These are phyloP conservation scores for Apis cerana DNA, from an alignment of 1,140 invertebrate species.

Conservation along the genomic window DNA sequence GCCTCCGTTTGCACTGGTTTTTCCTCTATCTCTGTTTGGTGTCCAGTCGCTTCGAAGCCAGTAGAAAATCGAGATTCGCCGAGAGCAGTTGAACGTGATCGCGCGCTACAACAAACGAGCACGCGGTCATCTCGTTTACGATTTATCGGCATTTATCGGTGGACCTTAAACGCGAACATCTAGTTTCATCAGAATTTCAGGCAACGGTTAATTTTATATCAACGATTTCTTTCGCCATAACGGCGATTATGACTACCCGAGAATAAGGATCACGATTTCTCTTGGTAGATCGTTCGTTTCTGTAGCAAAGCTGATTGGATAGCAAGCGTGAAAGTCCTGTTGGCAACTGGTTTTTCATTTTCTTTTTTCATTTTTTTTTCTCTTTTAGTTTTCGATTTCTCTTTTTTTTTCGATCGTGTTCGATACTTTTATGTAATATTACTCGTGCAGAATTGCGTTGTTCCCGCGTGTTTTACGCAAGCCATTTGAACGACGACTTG, in stretches of 20 bases:
- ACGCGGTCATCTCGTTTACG: not conserved
- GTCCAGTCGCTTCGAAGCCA: slow-evolving; percentile 4
- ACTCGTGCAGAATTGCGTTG: not conserved
- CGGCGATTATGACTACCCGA: not conserved
- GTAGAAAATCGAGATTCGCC: slow-evolving; percentile 32
- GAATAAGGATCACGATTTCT: not conserved
- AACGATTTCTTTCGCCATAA: not conserved
- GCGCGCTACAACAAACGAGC: not conserved
- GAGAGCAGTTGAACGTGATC: not conserved
- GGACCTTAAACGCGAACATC: not conserved
- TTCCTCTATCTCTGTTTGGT: not conserved
- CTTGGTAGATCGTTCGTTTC: not conserved
- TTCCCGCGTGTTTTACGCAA: not conserved
- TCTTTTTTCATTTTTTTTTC: too few species aligned
- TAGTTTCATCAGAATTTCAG: too few species aligned
- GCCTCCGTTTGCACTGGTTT: slow-evolving; percentile 7
- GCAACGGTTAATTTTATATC: not conserved
- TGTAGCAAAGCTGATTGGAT: not conserved
- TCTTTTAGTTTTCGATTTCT: not conserved
- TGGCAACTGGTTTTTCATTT: not conserved
- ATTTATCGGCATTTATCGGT: slow-evolving; percentile 4
- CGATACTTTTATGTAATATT: slow-evolving; percentile 15
- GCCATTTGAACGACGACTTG: not conserved
- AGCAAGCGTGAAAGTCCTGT: slow-evolving; percentile 17
- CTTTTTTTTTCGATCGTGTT: not conserved